These are phyloP conservation scores for Latheticus oryzae DNA, from an alignment of 2,888 invertebrate genomes.

Conservation along the genomic window DNA sequence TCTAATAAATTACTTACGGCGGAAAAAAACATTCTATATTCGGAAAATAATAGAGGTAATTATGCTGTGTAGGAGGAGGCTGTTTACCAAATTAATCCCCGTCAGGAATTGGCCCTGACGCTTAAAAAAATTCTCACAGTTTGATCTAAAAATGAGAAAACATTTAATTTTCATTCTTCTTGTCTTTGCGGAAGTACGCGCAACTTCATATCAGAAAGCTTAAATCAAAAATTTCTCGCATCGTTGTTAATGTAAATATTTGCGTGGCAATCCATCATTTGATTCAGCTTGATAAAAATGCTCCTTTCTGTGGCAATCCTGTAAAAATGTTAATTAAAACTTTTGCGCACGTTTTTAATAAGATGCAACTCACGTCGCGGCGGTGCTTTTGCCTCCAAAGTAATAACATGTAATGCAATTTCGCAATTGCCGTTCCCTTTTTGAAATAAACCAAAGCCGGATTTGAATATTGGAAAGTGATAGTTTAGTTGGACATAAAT, in stretches of 20 bases:
- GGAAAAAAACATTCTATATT: no score
- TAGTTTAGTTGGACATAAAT: constrained; percentile 10
- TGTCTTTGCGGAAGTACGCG: constrained; percentile 1
- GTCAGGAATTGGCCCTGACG: no score
- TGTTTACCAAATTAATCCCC: no score
- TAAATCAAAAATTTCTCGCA: no score
- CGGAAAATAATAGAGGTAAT: constrained; percentile 4
- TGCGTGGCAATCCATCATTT: no score
- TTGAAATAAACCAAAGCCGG: constrained; percentile 6
- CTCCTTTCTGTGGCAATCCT: constrained; percentile 9
- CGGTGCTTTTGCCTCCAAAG: constrained; percentile 11
- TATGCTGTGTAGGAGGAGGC: neutral
- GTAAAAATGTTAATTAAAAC: constrained; percentile 18
- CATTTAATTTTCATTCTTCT: no score
- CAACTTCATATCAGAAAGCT: constrained; percentile 6
- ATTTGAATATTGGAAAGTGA: constrained; percentile 15
- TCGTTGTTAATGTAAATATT: no score
- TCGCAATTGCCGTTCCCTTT: constrained; percentile 11
- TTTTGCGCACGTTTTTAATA: constrained; percentile 8
- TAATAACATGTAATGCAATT: constrained; percentile 7
- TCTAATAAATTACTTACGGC: constrained; percentile 6
- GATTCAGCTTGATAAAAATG: no score
- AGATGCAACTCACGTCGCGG: constrained; percentile 17
- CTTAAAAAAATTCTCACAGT: neutral
- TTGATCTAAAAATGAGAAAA: neutral